Conservation (phyloP, 2,888 invertebrate species). For the Limnephilus lunatus region DNA sequence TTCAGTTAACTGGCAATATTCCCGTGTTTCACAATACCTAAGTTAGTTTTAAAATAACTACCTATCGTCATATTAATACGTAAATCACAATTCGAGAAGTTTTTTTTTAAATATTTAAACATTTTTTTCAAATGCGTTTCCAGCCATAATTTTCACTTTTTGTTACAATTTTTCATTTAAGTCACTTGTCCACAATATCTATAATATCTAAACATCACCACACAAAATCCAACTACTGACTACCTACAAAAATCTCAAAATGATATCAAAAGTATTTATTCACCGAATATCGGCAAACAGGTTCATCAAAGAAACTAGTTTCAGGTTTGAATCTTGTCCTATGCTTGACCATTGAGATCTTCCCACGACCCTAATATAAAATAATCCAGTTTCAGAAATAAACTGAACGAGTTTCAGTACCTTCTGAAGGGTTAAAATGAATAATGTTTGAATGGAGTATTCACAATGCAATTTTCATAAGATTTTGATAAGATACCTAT, state of each 20-base stretch:
- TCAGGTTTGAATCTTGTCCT: not conserved
- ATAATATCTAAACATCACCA: not conserved
- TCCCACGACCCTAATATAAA: constrained; percentile 28
- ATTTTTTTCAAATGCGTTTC: too few species aligned
- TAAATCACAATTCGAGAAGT: too few species aligned
- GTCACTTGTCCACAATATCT: not conserved
- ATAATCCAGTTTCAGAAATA: constrained; percentile 28
- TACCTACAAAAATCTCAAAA: not conserved
- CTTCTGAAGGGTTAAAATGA: not conserved
- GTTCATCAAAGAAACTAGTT: constrained; percentile 8
- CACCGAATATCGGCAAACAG: not conserved
- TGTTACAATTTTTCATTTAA: not conserved
- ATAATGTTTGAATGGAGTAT: not conserved
- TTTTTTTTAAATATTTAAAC: too few species aligned
- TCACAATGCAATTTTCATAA: not conserved
- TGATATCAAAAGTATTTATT: not conserved
- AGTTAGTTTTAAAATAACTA: too few species aligned
- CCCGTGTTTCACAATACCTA: too few species aligned
- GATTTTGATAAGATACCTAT: not conserved
- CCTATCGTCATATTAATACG: too few species aligned
- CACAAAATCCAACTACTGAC: not conserved
- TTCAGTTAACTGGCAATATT: too few species aligned
- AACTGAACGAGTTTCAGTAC: not conserved
- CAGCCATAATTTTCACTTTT: not conserved
- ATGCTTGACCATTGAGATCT: constrained; percentile 24